Base-by-base conservation (phyloP, 2,888 invertebrate species). In the Orthosia cruda region DNA sequence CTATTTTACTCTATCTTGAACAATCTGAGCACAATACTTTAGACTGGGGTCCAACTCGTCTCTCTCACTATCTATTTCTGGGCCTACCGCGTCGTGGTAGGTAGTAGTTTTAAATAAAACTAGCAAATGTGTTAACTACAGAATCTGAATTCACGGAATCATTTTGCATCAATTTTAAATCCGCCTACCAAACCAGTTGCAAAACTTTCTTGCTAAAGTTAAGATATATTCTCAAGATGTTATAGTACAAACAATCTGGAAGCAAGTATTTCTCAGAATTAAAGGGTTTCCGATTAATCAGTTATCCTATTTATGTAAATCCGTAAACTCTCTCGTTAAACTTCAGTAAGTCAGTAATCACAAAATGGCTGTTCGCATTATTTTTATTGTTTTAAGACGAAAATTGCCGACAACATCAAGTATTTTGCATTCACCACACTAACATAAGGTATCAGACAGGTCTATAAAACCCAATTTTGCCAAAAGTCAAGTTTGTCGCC, bases 231-330 rank as follows among this genome's bases (percentile, higher is more conserved):
- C 54, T n/a, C n/a, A 62, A 62, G 18, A 13, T 40, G 1, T 50
- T 26, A 20, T 4, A 63, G 76, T 50, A 20, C 13, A 32, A 66
- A 50, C 50, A 73, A 61, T 45, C 1, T 23, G 15, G 23, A 59
- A 49, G 9, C n/a, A 18, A 54, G 54, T 40, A 45, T 7, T 55
- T 54, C n/a, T 32, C 15, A 50, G 52, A 45, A 64, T 47, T 13
- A 7, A 50, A 71, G 4, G n/a, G 7, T 45, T 16, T 1, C 32
- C 47, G 40, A 54, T 61, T 26, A 76, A 58, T 66, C 11, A 16
- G 26, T 13, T 26, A 40, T n/a, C n/a, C 40, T 40, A n/a, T 50
- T 57, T 26, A 57, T 45, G 65, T 64, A 64, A 75, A 75, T 69
- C 26, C 32, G 16, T 69, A 15, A 26, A 5, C 13, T 4, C 11